Evolutionary conservation across 2,888 invertebrate species (phyloP).

Genomic region (Lithophane ornitopus): DNA sequence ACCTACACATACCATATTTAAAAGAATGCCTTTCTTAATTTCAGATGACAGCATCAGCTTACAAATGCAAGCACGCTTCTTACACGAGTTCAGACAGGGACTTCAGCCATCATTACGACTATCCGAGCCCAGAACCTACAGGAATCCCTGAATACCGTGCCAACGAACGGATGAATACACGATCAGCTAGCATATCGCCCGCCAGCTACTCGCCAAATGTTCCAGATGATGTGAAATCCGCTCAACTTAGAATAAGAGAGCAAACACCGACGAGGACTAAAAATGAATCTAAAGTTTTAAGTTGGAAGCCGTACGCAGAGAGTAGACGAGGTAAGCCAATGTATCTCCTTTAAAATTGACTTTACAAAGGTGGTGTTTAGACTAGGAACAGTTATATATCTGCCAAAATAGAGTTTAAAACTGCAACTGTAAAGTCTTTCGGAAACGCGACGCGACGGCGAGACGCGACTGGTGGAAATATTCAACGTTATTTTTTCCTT

Average conservation of each 20-base stretch:
- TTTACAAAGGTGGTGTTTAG: neutral
- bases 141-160: neutral
- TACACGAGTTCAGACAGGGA: constrained; percentile 19
- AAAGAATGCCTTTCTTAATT: constrained; percentile 24
- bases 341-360: constrained; percentile 2
- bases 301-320: constrained; percentile 46
- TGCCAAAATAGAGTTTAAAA: neutral
- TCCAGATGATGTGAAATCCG: constrained; percentile 15
- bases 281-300: constrained; percentile 52
- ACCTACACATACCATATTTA: neutral
- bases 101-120: neutral
- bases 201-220: constrained; percentile 9
- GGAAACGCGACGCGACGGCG: neutral
- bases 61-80: constrained; percentile 49
- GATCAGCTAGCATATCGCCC: neutral
- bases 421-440: neutral
- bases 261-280: constrained; percentile 37
- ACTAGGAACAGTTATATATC: neutral
- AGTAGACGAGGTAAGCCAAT: constrained; percentile 50
- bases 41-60: constrained; percentile 56
- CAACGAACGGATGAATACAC: constrained; percentile 22
- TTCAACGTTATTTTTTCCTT: no score
- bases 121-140: constrained; percentile 7
- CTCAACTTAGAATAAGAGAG: constrained; percentile 17
- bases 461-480: neutral